Base-by-base conservation (phyloP, 2,888 invertebrate genomes). In the Horisme vitalbata region DNA sequence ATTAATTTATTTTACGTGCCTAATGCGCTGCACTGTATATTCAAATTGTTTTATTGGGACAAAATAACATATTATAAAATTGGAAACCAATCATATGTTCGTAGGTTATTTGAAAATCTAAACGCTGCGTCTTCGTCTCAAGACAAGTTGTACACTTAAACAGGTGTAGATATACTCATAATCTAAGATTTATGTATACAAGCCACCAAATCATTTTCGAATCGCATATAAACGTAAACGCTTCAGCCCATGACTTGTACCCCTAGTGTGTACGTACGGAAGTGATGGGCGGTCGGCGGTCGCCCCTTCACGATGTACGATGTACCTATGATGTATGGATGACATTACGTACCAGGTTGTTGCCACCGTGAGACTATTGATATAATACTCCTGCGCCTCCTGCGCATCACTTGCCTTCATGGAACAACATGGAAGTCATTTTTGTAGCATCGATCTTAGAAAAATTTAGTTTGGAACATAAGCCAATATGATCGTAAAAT, bases 231-330 rank as follows among this genome's bases (percentile, higher is more conserved):
- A n/a, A n/a, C n/a, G n/a, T 10, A 14, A 2, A 10, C 43, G 35
- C 43, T 43, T 24, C n/a, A 11, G n/a, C 30, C 18, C 9, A 8
- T 35, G 4, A 15, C 6, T 35, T n/a, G 11, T 15, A 14, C 4
- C 13, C n/a, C 5, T 5, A 13, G 14, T 24, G 28, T 12, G 21
- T 18, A 33, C 10, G 33, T 30, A 14, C 45, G 43, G 55, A 48
- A 55, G 41, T 41, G 24, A 43, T 33, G 21, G 26, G 51, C 38
- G 43, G 33, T 12, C 41, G 21, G 34, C 13, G 41, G 44, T 45
- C 31, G 31, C 36, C 46, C 23, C 36, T 43, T 31, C 24, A 49
- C 26, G 31, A 26, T 33, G 18, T 26, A 26, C 10, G 10, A 1
- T 24, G 11, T 11, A 26, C 3, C 4, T 18, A 18, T 18, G 1